Evolutionary conservation across 2,113 vertebrate genomes (phyloP), one percentile per base, ranked within the genome.

Genomic region (Bungarus multicinctus): DNA sequence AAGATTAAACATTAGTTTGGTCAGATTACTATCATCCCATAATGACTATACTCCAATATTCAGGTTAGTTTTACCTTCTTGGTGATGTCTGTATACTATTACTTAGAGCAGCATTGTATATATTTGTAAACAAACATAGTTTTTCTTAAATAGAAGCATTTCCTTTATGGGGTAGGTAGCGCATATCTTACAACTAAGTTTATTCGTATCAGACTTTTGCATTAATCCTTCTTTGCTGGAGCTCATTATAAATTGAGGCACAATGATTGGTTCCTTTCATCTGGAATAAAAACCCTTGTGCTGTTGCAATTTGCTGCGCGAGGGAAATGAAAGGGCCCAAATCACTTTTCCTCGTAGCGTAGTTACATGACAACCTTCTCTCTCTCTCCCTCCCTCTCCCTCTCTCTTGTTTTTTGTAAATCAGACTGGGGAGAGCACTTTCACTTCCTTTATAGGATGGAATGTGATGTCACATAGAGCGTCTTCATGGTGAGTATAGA

Each of bases 361-460:
- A 97, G 98, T 97, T 94, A 97, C 97, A 91, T 98, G 95, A 96
- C 98, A 97, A 96, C 92, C 96, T 97, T 98, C 97, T 98, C 96
- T 98, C 93, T 96, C 97, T 98, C 27, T 64, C 58, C 3, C 58
- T 64, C 58, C 98, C 97, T 98, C 93, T 97, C 97, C 97, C 95
- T 98, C 97, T 98, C 97, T 97, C 94, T 95, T 97, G 96, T 98
- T 95, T 98, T 97, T 97, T 95, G 95, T 97, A 96, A 98, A 98
- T 98, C 97, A 98, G 98, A 97, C 96, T 85, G 97, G 97, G 97
- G 97, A 97, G 96, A 98, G 97, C 97, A 97, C 97, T 97, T 97
- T 97, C 98, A 97, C 96, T 97, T 98, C 97, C 97, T 97, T 98
- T 98, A 96, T 97, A 98, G 98, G 95, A 96, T 98, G 98, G 97